Evolutionary conservation across 2,113 vertebrate genomes (phyloP).

Genomic region (Thinocorus orbignyianus): DNA sequence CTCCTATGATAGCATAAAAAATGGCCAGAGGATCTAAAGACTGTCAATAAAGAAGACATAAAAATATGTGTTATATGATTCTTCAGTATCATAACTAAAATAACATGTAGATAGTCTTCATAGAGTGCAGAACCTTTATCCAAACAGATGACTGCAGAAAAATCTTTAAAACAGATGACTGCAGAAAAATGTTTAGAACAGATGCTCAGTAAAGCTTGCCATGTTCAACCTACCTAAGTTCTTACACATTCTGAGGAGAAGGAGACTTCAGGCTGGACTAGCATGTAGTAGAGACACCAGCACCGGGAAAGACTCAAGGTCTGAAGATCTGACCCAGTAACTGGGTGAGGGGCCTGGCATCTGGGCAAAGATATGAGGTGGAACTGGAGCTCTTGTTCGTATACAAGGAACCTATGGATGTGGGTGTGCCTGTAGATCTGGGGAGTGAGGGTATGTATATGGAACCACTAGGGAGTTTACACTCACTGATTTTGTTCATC

Average conservation of each 20-base stretch:
- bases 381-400: background rate
- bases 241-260: too few species aligned
- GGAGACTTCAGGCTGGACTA: background rate
- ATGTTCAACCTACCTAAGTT: background rate
- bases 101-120: background rate
- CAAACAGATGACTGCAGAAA: background rate
- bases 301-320: background rate
- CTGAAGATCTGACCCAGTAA: too few species aligned
- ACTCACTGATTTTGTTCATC: background rate
- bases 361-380: background rate
- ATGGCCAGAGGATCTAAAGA: background rate
- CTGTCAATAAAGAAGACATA: background rate
- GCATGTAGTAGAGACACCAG: background rate
- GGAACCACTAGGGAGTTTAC: background rate
- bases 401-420: background rate
- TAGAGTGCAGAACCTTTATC: background rate
- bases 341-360: background rate
- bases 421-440: background rate
- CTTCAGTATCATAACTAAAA: background rate
- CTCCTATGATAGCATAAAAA: background rate
- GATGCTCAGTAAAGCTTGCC: background rate
- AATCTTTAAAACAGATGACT: background rate
- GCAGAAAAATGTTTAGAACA: background rate
- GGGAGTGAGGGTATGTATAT: rapidly evolving
- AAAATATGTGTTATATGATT: background rate